Evolutionary conservation across 2,797 vertebrate species (phyloP).

Genomic region (Gymnothorax javanicus): DNA sequence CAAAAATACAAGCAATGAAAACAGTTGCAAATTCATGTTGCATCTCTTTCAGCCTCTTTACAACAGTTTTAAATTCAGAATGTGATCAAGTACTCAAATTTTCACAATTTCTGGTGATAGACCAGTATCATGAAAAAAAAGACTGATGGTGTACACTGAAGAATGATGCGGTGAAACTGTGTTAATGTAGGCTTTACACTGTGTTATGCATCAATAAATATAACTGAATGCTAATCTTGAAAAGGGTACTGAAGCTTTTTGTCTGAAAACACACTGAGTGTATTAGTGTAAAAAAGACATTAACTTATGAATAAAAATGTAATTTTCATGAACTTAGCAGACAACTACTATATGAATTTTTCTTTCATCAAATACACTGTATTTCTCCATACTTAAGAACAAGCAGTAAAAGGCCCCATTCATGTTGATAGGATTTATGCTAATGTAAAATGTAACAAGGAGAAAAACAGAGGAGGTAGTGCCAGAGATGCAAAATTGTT

Average conservation of each 20-base stretch:
- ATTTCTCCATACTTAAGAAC: background rate
- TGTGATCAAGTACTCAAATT: too few relatives aligned
- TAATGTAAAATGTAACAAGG: background rate
- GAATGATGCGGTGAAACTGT: background rate
- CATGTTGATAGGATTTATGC: conserved; percentile 12
- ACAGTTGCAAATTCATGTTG: too few relatives aligned
- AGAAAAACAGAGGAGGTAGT: background rate
- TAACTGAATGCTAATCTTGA: background rate
- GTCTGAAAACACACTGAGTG: background rate
- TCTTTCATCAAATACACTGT: background rate
- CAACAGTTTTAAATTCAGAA: too few relatives aligned
- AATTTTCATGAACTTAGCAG: background rate
- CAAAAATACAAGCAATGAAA: too few relatives aligned
- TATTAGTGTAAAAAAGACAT: background rate
- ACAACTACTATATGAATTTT: background rate
- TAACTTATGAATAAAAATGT: background rate
- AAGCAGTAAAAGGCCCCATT: background rate
- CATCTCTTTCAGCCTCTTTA: too few relatives aligned
- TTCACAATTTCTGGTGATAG: too few relatives aligned
- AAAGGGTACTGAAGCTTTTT: background rate
- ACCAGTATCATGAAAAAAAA: background rate
- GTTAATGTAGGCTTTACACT: background rate
- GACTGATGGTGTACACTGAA: background rate
- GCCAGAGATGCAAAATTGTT: conserved; percentile 6
- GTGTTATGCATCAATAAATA: background rate